These are phyloP conservation scores for Acomys russatus DNA, from an alignment of 2,797 vertebrate species.

Conservation along the genomic window DNA sequence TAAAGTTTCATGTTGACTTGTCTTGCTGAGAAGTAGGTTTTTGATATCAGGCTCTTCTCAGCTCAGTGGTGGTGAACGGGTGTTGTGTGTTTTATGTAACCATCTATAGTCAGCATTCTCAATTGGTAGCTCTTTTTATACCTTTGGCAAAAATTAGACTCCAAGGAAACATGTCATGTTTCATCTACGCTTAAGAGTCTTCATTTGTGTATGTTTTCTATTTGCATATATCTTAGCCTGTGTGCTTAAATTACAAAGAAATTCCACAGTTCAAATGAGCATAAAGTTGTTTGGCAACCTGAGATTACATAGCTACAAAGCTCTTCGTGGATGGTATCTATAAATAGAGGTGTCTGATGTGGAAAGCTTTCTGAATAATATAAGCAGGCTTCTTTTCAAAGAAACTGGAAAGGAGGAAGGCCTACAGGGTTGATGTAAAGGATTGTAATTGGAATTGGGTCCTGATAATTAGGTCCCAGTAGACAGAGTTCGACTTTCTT, in stretches of 20 bases:
- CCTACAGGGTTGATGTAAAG: slow-evolving; percentile 86
- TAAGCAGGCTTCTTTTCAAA: slow-evolving; percentile 78
- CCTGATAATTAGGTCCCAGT: slow-evolving; percentile 89
- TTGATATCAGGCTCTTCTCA: slow-evolving; percentile 28
- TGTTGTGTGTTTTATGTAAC: slow-evolving; percentile 60
- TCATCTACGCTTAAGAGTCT: slow-evolving; percentile 60
- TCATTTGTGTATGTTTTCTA: slow-evolving; percentile 69
- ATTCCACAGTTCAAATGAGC: slow-evolving; percentile 73
- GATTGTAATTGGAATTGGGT: slow-evolving; percentile 88
- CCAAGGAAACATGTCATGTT: slow-evolving; percentile 46
- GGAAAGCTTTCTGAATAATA: slow-evolving; percentile 79
- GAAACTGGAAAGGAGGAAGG: slow-evolving; percentile 78
- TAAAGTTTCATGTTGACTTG: slow-evolving; percentile 17
- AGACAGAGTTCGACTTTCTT: slow-evolving; percentile 82
- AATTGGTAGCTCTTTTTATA: slow-evolving; percentile 46
- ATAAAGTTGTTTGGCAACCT: slow-evolving; percentile 69
- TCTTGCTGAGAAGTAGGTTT: slow-evolving; percentile 49
- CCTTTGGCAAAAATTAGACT: slow-evolving; percentile 37
- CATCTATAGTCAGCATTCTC: slow-evolving; percentile 42
- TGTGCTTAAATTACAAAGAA: slow-evolving; percentile 75
- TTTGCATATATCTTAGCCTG: slow-evolving; percentile 62
- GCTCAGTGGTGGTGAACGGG: slow-evolving; percentile 57
- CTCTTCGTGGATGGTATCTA: slow-evolving; percentile 21
- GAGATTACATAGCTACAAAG: slow-evolving; percentile 73
- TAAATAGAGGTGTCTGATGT: slow-evolving; percentile 66